Evolutionary conservation across 2,797 vertebrate species (phyloP).

Genomic region (Hyperoplus lanceolatus): DNA sequence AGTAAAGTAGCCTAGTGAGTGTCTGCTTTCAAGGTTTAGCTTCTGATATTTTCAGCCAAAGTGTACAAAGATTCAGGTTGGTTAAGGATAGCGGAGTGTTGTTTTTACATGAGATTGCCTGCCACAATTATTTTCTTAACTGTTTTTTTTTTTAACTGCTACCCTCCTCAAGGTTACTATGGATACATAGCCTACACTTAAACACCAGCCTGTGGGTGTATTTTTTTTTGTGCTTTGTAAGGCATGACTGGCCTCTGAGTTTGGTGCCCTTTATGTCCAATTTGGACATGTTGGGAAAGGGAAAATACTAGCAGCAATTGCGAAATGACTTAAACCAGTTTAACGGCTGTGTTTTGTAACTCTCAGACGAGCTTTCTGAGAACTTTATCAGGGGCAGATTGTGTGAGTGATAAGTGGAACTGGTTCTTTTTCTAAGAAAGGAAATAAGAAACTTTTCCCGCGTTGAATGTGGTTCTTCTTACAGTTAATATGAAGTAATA

Average conservation of each 20-base stretch:
- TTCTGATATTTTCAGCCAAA: neutral
- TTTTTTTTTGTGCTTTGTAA: neutral
- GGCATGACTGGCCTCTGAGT: neutral
- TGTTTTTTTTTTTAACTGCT: conserved; percentile 1
- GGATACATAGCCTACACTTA: neutral
- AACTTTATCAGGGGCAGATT: neutral
- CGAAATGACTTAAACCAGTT: neutral
- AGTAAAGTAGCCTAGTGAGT: neutral
- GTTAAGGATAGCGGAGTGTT: neutral
- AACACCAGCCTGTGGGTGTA: neutral
- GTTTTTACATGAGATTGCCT: neutral
- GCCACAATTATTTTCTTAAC: conserved; percentile 5
- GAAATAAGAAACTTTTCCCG: neutral
- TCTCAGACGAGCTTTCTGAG: neutral
- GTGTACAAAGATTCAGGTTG: neutral
- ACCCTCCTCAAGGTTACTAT: neutral
- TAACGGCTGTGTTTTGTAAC: neutral
- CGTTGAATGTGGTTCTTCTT: neutral
- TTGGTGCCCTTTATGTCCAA: neutral
- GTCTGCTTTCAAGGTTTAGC: neutral
- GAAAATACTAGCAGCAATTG: accelerated
- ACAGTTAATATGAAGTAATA: neutral
- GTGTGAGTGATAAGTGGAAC: neutral
- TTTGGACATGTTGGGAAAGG: neutral
- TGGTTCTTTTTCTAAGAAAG: conserved; percentile 4